Evolutionary conservation across 2,888 invertebrate species (phyloP), one percentile per base, ranked within the genome.

Genomic region (Cheilosia vulpina): DNA sequence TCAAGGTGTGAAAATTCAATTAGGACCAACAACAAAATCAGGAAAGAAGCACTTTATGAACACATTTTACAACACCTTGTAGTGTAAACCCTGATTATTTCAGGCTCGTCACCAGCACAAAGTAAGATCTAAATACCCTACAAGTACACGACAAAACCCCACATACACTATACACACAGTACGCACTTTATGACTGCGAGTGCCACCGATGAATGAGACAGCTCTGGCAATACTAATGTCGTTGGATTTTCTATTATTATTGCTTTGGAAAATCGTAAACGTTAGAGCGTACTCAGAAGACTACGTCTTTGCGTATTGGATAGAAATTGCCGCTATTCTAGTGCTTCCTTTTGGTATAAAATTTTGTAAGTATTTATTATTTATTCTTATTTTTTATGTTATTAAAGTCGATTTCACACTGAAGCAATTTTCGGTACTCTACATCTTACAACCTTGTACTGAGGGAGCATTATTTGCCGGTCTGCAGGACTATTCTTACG

Each of bases 361-460:
- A 47, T n/a, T 19, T 19, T 2, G 17, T 17, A 13, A 13, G 45
- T 17, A 45, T 34, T 17, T 57, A 43, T 38, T 34, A 27, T 27
- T 55, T 19, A 60, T 52, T 69, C 27, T 34, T 19, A 55, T 60
- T 71, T 63, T 65, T 58, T 53, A 69, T 69, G 63, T 65, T 27
- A 58, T 69, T 75, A 31, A 75, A 69, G 57, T 45, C 31, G 38
- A 58, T 73, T 69, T 75, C 55, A 60, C 73, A 65, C 57, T 63
- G 45, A 68, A 62, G 63, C 57, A 63, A 68, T 71, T 65, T 71
- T 82, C 21, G 34, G 43, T 72, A 65, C 63, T 66, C 58, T 63
- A 79, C 69, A 84, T 79, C 63, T 17, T 65, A 69, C 79, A 84
- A 79, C 84, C 84, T 84, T 84, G 84, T 75, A 75, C 79, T 75